Base-by-base conservation (phyloP, 2,888 invertebrate species). In the Exocentrus adspersus region DNA sequence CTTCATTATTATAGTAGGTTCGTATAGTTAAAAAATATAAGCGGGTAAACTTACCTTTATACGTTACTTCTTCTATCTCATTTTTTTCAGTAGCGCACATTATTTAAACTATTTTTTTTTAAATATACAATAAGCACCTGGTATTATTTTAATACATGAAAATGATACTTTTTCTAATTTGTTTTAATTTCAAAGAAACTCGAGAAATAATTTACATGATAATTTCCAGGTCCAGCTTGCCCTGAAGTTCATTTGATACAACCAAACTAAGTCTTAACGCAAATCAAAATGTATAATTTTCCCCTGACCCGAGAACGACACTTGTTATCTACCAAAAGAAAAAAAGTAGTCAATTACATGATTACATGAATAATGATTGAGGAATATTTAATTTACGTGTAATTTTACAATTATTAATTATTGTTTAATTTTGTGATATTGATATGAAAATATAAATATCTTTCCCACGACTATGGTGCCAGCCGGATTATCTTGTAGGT, bases 231-330 rank as follows among this genome's bases (percentile, higher is more conserved):
- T 24, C 24, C 24, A 24, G 24, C 24, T 7, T 37, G 14, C n/a
- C 14, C 12, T 37, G 12, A 12, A 37, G 1, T 37, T 5, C n/a
- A 32, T 20, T 46, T 24, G 21, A 12, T 46, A 24, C 9, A 32
- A 12, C 14, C 2, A 37, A 7, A 37, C 2, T 37, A 37, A 3
- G 12, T n/a, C n/a, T n/a, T 12, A 37, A 12, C 37, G n/a, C 1
- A 37, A 37, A 37, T 24, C 14, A 3, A 37, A 37, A 37, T 37
- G n/a, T 37, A 10, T 28, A 48, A 28, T 48, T 28, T 48, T 48
- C 48, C 48, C 12, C 24, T 48, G 28, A 48, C 48, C 48, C 45
- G 14, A 14, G 41, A 7, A 24, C n/a, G 45, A 45, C 45, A 20
- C 7, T 20, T 20, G 7, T 17, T 45, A 45, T 19, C 45, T 37